These are phyloP conservation scores for Rostratula benghalensis DNA, from an alignment of 2,113 vertebrate genomes.

Conservation along the genomic window DNA sequence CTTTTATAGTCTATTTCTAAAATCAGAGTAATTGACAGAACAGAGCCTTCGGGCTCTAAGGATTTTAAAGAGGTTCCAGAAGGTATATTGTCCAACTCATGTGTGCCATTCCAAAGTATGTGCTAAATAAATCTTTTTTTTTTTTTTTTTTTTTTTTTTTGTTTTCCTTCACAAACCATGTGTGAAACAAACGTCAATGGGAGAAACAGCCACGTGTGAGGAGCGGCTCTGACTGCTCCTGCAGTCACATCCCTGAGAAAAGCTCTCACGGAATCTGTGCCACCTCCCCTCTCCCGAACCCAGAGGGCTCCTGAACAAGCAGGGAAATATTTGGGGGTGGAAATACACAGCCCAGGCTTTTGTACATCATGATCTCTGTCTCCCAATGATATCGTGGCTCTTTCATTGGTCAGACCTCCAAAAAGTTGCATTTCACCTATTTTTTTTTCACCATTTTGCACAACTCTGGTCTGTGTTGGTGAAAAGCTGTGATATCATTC, in stretches of 20 bases:
- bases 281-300: neutral
- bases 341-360: conserved; percentile 23
- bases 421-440: neutral
- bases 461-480: neutral
- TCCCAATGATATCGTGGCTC: conserved; percentile 67
- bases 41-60: conserved; percentile 41
- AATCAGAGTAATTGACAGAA: conserved; percentile 24
- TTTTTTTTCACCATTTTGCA: neutral
- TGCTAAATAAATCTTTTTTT: conserved; percentile 32
- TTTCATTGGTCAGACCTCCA: neutral
- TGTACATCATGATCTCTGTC: conserved; percentile 45
- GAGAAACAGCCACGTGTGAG: neutral
- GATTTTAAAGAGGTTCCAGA: conserved; percentile 24
- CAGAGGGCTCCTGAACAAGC: neutral
- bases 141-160: too few species aligned
- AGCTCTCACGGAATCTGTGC: neutral
- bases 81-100: conserved; percentile 29
- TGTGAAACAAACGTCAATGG: neutral
- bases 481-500: conserved; percentile 36
- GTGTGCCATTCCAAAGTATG: conserved; percentile 57
- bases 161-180: neutral
- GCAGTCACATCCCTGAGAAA: neutral
- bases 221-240: neutral
- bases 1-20: conserved; percentile 68
- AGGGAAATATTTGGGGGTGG: conserved; percentile 50